Percentiles rank a stretch among this genome's conserved stretches.
Evolutionary conservation across 2,888 invertebrate genomes (phyloP).

Genomic region (Alcis repandata): DNA sequence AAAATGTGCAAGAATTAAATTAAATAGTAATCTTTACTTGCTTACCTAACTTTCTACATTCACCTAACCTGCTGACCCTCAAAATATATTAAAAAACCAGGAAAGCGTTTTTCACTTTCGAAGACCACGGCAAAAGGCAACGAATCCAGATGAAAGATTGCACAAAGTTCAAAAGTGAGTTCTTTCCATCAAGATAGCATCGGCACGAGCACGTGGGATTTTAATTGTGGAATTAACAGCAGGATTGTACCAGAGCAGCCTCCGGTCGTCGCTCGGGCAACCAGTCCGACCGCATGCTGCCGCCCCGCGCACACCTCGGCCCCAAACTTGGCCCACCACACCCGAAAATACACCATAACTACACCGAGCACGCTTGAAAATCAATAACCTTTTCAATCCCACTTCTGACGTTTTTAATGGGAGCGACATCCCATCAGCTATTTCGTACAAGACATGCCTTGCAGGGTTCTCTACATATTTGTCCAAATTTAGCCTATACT

Average conservation of each 20-base stretch:
- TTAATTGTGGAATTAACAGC: constrained; percentile 67
- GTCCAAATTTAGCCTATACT: constrained; percentile 63
- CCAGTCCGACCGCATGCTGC: constrained; percentile 81
- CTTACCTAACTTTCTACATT: too few species aligned
- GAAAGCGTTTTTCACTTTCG: constrained; percentile 37
- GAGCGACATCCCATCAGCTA: constrained; percentile 63
- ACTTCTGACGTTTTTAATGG: constrained; percentile 54
- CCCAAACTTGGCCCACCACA: constrained; percentile 68
- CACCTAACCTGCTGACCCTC: too few species aligned
- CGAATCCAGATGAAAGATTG: constrained; percentile 47
- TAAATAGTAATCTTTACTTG: too few species aligned
- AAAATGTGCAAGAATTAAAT: too few species aligned
- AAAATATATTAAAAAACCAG: too few species aligned
- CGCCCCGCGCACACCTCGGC: constrained; percentile 60
- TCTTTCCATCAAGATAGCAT: constrained; percentile 54
- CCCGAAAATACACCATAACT: constrained; percentile 56
- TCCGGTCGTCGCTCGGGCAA: constrained; percentile 85
- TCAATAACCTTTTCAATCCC: constrained; percentile 36
- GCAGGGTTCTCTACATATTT: constrained; percentile 80
- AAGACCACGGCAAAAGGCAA: constrained; percentile 31
- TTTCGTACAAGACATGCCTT: constrained; percentile 79
- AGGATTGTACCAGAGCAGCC: constrained; percentile 74
- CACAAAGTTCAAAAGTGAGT: constrained; percentile 53
- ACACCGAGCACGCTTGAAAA: constrained; percentile 44
- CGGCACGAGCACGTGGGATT: constrained; percentile 63